Conservation (phyloP, 2,113 vertebrate genomes). For the Pelmatolapia mariae region DNA sequence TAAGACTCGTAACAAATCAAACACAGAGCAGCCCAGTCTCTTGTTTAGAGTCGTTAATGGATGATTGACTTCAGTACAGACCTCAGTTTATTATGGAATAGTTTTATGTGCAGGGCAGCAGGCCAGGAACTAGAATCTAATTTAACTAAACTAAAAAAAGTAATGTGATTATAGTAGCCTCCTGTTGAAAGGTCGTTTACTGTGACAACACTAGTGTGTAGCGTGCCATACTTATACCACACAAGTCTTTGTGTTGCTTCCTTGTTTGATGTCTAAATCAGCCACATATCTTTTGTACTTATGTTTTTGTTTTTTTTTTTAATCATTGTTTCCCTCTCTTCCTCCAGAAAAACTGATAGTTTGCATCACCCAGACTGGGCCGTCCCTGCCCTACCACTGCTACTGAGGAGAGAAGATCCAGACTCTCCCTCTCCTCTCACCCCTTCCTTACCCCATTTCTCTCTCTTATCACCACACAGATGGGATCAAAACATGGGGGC, state of each 20-base stretch:
- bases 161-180: neutral
- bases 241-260: slow-evolving; percentile 4
- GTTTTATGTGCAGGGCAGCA: neutral
- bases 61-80: neutral
- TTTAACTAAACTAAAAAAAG: neutral
- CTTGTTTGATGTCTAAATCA: neutral
- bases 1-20: rapidly evolving
- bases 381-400: slow-evolving; percentile 71
- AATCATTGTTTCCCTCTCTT: neutral
- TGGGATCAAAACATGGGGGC: slow-evolving; percentile 28
- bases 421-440: neutral
- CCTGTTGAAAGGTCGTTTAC: neutral
- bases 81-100: neutral
- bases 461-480: neutral
- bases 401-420: slow-evolving; percentile 65
- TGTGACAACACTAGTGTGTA: slow-evolving; percentile 29
- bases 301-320: neutral
- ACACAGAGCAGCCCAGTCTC: neutral
- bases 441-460: neutral
- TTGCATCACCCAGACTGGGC: slow-evolving; percentile 71
- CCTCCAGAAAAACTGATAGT: slow-evolving; percentile 76
- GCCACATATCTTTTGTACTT: neutral
- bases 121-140: neutral
- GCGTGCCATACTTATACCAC: slow-evolving; percentile 17
- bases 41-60: neutral